phyloP scores from a whole-genome alignment of 2,797 vertebrate genomes.

The Neosilurus mollespiculum region DNA sequence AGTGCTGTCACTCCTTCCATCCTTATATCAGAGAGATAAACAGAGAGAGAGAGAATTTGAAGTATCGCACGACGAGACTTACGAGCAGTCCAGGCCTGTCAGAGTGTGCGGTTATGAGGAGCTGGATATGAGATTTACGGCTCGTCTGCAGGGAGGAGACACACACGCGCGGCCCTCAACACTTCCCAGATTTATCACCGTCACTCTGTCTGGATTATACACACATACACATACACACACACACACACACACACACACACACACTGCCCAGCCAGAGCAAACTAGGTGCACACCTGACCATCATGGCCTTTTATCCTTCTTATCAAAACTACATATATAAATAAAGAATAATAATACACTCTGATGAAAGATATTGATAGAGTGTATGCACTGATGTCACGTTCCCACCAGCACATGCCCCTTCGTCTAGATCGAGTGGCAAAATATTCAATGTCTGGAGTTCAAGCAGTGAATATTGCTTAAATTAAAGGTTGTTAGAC shows the following conservation, averaged over 20 bases:
- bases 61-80: conserved; percentile 47
- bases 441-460: too few species aligned
- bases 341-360: too few species aligned
- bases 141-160: conserved; percentile 28
- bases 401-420: too few species aligned
- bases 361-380: neutral
- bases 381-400: too few species aligned
- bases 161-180: neutral
- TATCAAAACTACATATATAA: neutral
- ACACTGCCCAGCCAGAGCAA: neutral
- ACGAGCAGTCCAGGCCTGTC: conserved; percentile 48
- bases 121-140: conserved; percentile 46
- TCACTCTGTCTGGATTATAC: conserved; percentile 24
- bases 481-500: too few species aligned
- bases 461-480: too few species aligned
- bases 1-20: conserved; percentile 45
- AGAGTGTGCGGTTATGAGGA: conserved; percentile 46
- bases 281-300: too few species aligned
- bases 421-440: too few species aligned
- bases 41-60: conserved; percentile 39
- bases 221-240: neutral
- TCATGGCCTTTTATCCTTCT: neutral
- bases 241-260: conserved; percentile 18
- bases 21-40: conserved; percentile 44
- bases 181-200: conserved; percentile 24